Conservation (phyloP, 1,140 invertebrate genomes). For the Diorhabda sublineata region DNA sequence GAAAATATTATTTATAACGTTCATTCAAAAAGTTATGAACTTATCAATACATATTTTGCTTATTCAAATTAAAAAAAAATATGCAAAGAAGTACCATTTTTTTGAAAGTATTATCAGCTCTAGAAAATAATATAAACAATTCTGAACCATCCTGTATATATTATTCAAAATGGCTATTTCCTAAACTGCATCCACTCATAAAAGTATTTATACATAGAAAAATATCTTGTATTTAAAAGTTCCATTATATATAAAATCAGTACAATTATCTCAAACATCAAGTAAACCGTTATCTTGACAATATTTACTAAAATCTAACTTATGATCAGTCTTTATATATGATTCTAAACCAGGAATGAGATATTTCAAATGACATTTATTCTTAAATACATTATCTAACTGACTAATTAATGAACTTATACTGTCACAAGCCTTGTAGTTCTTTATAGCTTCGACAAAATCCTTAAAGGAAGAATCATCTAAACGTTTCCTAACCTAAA, state of each 20-base stretch:
- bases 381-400: constrained; percentile 52
- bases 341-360: constrained; percentile 59
- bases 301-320: constrained; percentile 52
- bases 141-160: too few species aligned
- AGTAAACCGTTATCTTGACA: constrained; percentile 41
- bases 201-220: too few species aligned
- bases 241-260: neutral
- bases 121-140: too few species aligned
- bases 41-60: too few species aligned
- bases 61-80: too few species aligned
- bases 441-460: constrained; percentile 56
- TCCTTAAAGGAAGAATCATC: constrained; percentile 52
- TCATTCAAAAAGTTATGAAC: too few species aligned
- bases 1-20: too few species aligned
- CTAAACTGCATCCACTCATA: too few species aligned
- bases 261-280: neutral
- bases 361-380: constrained; percentile 52
- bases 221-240: too few species aligned
- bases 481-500: constrained; percentile 46
- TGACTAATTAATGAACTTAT: constrained; percentile 51
- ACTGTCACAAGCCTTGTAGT: constrained; percentile 55
- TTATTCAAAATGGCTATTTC: too few species aligned
- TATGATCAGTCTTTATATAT: constrained; percentile 56
- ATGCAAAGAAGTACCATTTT: too few species aligned
- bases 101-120: too few species aligned